Conservation (phyloP, 2,113 vertebrate genomes). For the Formicarius rufipectus region DNA sequence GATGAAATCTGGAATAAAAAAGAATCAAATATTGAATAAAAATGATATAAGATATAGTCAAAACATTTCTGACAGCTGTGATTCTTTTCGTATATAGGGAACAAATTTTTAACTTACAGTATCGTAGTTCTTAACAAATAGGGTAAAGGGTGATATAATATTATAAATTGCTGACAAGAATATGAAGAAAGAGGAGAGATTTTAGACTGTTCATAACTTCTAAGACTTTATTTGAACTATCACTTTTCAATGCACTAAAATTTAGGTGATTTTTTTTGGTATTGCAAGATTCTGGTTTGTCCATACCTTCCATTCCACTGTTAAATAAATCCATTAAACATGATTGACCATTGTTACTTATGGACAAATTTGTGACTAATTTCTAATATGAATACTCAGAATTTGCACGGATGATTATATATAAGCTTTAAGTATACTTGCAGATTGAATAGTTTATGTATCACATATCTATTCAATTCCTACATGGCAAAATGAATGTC, state of each 20-base stretch:
- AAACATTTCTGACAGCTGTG: neutral
- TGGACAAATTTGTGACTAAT: neutral
- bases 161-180: neutral
- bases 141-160: neutral
- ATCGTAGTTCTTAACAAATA: neutral
- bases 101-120: neutral
- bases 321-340: neutral
- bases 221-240: neutral
- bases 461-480: fast-evolving
- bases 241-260: neutral
- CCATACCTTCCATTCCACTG: neutral
- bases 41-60: neutral
- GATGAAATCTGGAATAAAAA: neutral
- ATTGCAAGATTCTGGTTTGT: neutral
- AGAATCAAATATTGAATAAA: neutral
- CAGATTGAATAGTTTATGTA: neutral
- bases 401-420: neutral
- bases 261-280: neutral
- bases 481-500: neutral
- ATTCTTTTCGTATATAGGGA: neutral
- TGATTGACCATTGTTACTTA: neutral
- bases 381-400: neutral
- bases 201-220: neutral
- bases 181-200: neutral
- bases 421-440: neutral